These are phyloP conservation scores for Centropus unirufus DNA, from an alignment of 2,113 vertebrate species.

Conservation along the genomic window DNA sequence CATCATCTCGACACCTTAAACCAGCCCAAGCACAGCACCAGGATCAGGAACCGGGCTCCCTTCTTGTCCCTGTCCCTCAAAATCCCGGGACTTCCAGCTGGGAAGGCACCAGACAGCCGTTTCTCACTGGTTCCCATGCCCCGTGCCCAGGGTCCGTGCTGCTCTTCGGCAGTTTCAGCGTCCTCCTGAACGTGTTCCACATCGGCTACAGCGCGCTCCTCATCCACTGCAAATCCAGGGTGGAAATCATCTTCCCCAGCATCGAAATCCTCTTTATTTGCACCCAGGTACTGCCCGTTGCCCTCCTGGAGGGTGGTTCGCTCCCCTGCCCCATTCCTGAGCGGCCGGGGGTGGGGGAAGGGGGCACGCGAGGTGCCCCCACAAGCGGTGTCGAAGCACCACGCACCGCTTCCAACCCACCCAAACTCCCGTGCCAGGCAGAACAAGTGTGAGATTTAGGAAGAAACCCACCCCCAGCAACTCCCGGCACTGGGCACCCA, in stretches of 20 bases:
- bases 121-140: not conserved
- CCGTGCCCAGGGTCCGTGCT: conserved; percentile 83
- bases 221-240: conserved; percentile 71
- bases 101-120: not conserved
- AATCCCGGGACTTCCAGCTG: not conserved
- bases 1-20: not conserved
- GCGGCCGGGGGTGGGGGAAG: not conserved
- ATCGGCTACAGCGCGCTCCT: conserved; percentile 77
- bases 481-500: not conserved
- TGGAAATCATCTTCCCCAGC: conserved; percentile 77
- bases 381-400: not conserved
- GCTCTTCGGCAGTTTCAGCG: conserved; percentile 81
- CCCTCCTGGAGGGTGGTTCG: not conserved
- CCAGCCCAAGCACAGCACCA: not conserved
- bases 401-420: not conserved
- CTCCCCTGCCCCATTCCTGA: not conserved
- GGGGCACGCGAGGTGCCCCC: not conserved
- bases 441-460: not conserved
- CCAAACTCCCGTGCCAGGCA: not conserved
- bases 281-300: conserved; percentile 77
- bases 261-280: conserved; percentile 81
- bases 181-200: conserved; percentile 81
- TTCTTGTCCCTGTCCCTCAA: not conserved
- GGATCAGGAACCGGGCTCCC: not conserved
- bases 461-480: not conserved